A percentile compares a stretch with the other conserved stretches of the same genome.
phyloP scores from a whole-genome alignment of 2,113 vertebrate species.

The Amphilophus citrinellus region DNA sequence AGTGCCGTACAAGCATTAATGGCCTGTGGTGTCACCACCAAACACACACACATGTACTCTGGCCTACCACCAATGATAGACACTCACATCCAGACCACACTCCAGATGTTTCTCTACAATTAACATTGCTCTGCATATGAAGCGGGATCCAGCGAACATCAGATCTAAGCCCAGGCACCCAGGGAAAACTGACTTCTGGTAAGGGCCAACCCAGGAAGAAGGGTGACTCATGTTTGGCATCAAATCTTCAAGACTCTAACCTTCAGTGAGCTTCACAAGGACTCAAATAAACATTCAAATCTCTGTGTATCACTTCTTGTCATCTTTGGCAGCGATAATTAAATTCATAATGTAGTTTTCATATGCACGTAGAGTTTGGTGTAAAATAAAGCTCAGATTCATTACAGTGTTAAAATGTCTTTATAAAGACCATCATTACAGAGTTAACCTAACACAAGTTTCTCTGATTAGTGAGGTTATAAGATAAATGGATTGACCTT shows the following conservation, averaged over 20 bases:
- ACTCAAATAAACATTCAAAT: slow-evolving; percentile 50
- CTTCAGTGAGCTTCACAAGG: slow-evolving; percentile 41
- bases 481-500: background rate
- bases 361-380: background rate
- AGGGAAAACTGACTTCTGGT: slow-evolving; percentile 65
- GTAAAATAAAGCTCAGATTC: background rate
- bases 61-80: slow-evolving; percentile 68
- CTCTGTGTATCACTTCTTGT: slow-evolving; percentile 19
- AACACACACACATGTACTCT: slow-evolving; percentile 55
- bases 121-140: slow-evolving; percentile 55
- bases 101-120: slow-evolving; percentile 75
- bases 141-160: slow-evolving; percentile 57
- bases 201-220: slow-evolving; percentile 60
- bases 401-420: background rate
- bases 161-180: slow-evolving; percentile 56
- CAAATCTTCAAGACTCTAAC: slow-evolving; percentile 28
- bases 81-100: slow-evolving; percentile 66
- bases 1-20: slow-evolving; percentile 46
- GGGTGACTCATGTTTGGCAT: slow-evolving; percentile 75
- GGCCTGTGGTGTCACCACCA: slow-evolving; percentile 58
- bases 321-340: slow-evolving; percentile 9
- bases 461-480: background rate
- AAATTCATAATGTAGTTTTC: background rate
- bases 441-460: background rate
- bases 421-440: background rate